phyloP scores from a whole-genome alignment of 2,888 invertebrate species.

The Synergus umbraculus region DNA sequence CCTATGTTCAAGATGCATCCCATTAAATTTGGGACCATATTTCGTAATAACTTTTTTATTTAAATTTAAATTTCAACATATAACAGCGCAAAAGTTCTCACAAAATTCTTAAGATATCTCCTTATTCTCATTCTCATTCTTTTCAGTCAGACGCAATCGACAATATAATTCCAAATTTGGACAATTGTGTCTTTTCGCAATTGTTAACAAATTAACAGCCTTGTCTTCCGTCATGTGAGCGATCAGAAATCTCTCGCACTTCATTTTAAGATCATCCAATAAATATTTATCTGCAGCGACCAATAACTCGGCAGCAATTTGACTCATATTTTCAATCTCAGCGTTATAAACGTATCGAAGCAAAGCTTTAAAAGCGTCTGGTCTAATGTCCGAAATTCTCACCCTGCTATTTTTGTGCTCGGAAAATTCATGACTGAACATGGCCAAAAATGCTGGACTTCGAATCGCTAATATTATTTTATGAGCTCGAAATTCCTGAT shows the following conservation, averaged over 20 bases:
- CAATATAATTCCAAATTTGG: constrained; percentile 16
- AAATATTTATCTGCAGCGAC: constrained; percentile 25
- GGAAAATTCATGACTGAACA: constrained; percentile 40
- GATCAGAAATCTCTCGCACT: constrained; percentile 14
- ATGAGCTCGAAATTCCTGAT: constrained; percentile 23
- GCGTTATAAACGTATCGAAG: constrained; percentile 44
- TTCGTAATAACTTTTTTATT: background rate
- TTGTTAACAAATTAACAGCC: background rate
- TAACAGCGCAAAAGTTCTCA: background rate
- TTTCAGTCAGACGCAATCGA: background rate
- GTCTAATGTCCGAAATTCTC: constrained; percentile 39
- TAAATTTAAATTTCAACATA: background rate
- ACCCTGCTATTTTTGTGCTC: constrained; percentile 15
- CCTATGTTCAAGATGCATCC: too few relatives aligned
- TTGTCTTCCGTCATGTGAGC: background rate
- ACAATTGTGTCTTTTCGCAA: constrained; percentile 12
- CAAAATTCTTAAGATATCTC: background rate
- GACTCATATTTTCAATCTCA: constrained; percentile 23
- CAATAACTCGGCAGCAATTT: constrained; percentile 30
- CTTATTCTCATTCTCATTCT: background rate
- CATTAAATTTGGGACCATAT: too few relatives aligned
- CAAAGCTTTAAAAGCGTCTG: constrained; percentile 40
- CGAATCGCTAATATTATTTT: constrained; percentile 36
- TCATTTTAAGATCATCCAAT: background rate
- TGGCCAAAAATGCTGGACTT: constrained; percentile 46